Evolutionary conservation across 2,113 vertebrate genomes (phyloP).

Genomic region (Vireo altiloquus): DNA sequence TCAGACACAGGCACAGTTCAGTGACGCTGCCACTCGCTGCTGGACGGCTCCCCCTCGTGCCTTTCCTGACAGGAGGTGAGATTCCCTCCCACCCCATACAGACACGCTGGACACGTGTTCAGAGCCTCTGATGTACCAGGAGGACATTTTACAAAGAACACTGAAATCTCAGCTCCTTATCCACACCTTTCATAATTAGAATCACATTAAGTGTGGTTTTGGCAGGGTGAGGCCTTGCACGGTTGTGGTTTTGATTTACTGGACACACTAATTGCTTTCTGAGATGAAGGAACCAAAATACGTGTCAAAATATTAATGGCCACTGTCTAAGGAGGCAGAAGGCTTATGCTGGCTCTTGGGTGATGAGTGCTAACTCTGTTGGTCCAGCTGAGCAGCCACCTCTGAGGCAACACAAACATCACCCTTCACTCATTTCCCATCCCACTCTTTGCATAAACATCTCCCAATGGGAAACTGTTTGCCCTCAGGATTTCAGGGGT

Average conservation of each 20-base stretch:
- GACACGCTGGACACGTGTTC: background rate
- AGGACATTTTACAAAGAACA: background rate
- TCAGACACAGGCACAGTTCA: background rate
- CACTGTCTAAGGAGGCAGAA: background rate
- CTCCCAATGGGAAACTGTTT: background rate
- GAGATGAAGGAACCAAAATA: background rate
- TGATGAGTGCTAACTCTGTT: background rate
- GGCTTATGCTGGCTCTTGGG: background rate
- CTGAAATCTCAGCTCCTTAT: background rate
- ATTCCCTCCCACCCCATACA: background rate
- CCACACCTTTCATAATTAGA: background rate
- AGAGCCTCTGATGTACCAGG: background rate
- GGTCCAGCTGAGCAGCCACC: background rate
- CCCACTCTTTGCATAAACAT: background rate
- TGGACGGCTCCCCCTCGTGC: slow-evolving; percentile 19
- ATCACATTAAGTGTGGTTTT: background rate
- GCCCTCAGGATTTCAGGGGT: background rate
- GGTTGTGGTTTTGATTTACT: background rate
- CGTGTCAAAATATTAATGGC: background rate
- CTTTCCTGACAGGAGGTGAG: background rate
- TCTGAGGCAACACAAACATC: background rate
- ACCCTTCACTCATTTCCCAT: background rate
- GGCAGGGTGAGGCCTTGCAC: background rate
- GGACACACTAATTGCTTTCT: background rate
- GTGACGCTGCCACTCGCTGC: background rate